Evolutionary conservation across 2,888 invertebrate species (phyloP).

Genomic region (Acronicta aceris): DNA sequence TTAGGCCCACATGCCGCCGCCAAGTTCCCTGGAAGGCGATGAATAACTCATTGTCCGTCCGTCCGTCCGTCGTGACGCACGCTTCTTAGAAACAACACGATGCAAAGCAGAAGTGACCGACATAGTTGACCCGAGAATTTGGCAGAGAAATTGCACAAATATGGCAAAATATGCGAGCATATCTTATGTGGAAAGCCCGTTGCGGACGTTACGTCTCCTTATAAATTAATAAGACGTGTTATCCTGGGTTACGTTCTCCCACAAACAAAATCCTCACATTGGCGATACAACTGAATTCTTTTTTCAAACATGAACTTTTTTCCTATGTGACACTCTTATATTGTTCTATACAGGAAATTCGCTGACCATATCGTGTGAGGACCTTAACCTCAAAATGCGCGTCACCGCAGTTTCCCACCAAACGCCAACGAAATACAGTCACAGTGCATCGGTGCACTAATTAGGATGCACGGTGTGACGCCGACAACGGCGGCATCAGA

Average conservation of each 20-base stretch:
- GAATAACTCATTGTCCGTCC: slow-evolving; percentile 89
- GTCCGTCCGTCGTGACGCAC: slow-evolving; percentile 87
- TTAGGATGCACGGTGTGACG: slow-evolving; percentile 81
- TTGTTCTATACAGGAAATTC: slow-evolving; percentile 45
- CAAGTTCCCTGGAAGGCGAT: slow-evolving; percentile 86
- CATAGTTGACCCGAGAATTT: slow-evolving; percentile 81
- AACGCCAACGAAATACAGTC: slow-evolving; percentile 61
- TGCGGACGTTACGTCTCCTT: slow-evolving; percentile 23
- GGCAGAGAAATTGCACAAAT: slow-evolving; percentile 62
- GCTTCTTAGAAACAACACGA: slow-evolving; percentile 80
- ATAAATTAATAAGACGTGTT: slow-evolving; percentile 25
- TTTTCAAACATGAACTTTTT: background rate
- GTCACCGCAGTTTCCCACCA: slow-evolving; percentile 77
- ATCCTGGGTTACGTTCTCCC: slow-evolving; percentile 6
- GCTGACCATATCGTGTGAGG: slow-evolving; percentile 54
- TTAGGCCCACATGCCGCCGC: slow-evolving; percentile 85
- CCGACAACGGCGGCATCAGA: slow-evolving; percentile 78
- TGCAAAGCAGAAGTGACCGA: slow-evolving; percentile 81
- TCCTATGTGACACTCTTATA: background rate
- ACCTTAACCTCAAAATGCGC: slow-evolving; percentile 63
- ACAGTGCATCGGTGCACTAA: slow-evolving; percentile 81
- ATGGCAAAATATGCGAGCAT: slow-evolving; percentile 41
- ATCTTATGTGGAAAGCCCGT: slow-evolving; percentile 39
- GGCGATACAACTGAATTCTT: no score
- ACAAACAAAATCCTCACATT: slow-evolving; percentile 8